Conservation (phyloP, 2,113 vertebrate species). For the Octodon degus region DNA sequence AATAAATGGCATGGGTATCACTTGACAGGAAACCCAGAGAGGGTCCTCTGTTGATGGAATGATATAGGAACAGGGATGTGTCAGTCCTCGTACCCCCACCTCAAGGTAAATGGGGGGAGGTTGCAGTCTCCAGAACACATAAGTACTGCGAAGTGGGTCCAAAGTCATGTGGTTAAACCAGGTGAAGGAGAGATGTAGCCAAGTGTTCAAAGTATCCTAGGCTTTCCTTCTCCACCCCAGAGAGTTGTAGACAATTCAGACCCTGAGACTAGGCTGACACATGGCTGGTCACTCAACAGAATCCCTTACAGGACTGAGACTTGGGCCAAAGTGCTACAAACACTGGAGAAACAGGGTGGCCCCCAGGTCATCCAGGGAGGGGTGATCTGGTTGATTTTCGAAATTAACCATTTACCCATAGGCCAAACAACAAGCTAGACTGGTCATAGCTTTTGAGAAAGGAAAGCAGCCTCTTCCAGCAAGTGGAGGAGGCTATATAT, state of each 20-base stretch:
- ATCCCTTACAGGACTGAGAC: background rate
- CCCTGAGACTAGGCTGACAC: too few species aligned
- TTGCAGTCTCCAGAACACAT: background rate
- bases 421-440: background rate
- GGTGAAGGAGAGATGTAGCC: accelerated
- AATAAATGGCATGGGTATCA: accelerated
- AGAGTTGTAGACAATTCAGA: too few species aligned
- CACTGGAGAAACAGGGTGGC: accelerated
- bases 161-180: accelerated
- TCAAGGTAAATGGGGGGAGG: accelerated
- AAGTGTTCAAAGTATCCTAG: accelerated
- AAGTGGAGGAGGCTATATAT: background rate
- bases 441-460: background rate
- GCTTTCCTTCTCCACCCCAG: background rate
- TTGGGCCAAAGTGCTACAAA: background rate
- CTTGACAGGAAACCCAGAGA: background rate
- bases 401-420: background rate
- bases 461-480: background rate
- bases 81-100: background rate
- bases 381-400: background rate
- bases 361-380: accelerated
- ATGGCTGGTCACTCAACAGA: background rate
- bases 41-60: background rate
- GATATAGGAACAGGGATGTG: accelerated
- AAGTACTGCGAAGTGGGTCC: accelerated